A percentile compares a stretch with the other conserved stretches of the same genome.
Conservation (phyloP, 2,113 vertebrate species). For the Bombycilla garrulus region DNA sequence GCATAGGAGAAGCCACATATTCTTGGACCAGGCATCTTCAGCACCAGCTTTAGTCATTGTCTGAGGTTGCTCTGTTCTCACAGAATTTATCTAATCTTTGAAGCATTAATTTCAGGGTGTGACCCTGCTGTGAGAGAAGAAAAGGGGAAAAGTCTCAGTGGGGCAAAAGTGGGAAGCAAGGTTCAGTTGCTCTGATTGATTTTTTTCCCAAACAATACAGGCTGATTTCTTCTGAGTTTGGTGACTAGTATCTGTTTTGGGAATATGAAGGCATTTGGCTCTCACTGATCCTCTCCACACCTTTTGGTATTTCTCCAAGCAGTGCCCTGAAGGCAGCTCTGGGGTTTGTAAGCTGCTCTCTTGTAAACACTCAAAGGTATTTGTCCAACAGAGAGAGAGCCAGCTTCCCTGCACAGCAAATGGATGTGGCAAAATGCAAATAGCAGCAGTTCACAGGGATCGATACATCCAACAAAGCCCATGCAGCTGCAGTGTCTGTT, state of each 20-base stretch:
- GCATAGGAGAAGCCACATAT: rapidly evolving
- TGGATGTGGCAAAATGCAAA: background rate
- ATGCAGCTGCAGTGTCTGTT: background rate
- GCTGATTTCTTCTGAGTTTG: background rate
- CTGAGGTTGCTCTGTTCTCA: background rate
- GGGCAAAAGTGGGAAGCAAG: background rate
- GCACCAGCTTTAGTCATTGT: background rate
- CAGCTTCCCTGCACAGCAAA: background rate
- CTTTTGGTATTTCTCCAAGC: background rate
- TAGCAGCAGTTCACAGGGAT: background rate
- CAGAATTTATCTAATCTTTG: background rate
- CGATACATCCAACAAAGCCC: background rate
- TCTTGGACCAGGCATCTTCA: background rate
- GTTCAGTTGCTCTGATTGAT: background rate
- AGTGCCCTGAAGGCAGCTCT: background rate
- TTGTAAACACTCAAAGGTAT: background rate
- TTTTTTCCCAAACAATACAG: background rate
- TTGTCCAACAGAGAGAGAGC: background rate
- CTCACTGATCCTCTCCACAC: background rate
- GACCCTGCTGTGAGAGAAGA: background rate
- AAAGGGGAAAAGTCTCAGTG: background rate
- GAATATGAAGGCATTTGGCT: background rate
- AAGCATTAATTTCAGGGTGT: background rate
- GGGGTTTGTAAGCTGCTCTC: background rate
- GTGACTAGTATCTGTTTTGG: background rate